phyloP scores from a whole-genome alignment of 2,113 vertebrate genomes.

The Micromys minutus region DNA sequence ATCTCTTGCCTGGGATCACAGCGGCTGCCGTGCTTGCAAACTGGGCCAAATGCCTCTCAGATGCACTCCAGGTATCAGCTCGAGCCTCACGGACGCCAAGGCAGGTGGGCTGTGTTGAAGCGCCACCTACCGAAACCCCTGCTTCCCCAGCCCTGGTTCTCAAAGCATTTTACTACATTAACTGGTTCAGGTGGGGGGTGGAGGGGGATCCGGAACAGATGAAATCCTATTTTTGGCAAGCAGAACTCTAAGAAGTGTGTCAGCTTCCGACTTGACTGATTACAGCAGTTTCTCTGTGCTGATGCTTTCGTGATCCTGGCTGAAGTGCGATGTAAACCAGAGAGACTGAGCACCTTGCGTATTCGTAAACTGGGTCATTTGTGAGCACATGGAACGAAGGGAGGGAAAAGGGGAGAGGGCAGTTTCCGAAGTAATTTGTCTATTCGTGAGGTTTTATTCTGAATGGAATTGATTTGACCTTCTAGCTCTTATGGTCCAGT shows the following conservation, averaged over 20 bases:
- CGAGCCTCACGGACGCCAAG: not conserved
- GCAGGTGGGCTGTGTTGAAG: constrained; percentile 85
- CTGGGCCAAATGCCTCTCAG: constrained; percentile 56
- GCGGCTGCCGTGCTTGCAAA: constrained; percentile 29
- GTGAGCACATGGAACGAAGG: not conserved
- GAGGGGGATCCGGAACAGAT: constrained; percentile 62
- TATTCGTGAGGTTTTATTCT: constrained; percentile 1
- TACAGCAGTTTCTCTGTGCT: constrained; percentile 21
- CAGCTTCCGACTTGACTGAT: constrained; percentile 59
- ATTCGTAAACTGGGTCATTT: constrained; percentile 47
- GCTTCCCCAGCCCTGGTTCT: not conserved
- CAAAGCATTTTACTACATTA: constrained; percentile 60
- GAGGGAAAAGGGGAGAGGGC: not conserved
- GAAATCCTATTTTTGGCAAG: constrained; percentile 58
- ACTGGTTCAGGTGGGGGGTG: constrained; percentile 76
- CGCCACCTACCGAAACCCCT: constrained; percentile 85
- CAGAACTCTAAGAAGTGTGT: constrained; percentile 75
- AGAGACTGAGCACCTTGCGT: not conserved
- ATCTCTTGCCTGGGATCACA: not conserved
- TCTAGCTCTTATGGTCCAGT: not conserved
- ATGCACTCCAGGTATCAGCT: constrained; percentile 6
- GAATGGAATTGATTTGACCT: constrained; percentile 51
- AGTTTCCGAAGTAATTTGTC: not conserved
- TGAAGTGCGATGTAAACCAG: not conserved
- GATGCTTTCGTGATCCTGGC: not conserved